Percentiles rank a stretch among this genome's conserved stretches.
Conservation (phyloP, 2,113 vertebrate genomes). For the Psittacus erithacus region DNA sequence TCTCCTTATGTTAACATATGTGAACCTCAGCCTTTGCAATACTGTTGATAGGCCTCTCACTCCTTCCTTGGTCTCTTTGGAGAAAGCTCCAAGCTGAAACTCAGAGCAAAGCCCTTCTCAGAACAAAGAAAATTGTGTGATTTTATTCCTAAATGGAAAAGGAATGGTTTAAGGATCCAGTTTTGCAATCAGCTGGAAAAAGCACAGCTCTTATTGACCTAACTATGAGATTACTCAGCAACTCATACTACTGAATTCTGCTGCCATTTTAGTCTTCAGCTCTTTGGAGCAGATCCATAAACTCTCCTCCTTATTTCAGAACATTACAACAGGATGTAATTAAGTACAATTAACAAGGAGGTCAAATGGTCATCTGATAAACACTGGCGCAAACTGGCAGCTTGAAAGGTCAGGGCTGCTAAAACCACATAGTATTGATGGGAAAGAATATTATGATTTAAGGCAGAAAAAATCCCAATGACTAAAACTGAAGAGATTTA, state of each 20-base stretch:
- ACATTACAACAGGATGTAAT: conserved; percentile 87
- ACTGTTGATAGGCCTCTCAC: background rate
- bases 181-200: background rate
- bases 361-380: conserved; percentile 88
- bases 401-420: conserved; percentile 78
- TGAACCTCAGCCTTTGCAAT: background rate
- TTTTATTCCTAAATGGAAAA: conserved; percentile 4
- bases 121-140: background rate
- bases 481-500: conserved; percentile 33
- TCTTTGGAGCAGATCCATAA: conserved; percentile 39
- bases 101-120: background rate
- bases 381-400: conserved; percentile 61
- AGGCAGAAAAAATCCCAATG: conserved; percentile 27
- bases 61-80: background rate
- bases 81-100: background rate
- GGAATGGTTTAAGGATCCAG: background rate
- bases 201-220: background rate
- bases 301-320: conserved; percentile 73
- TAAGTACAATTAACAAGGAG: conserved; percentile 86
- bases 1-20: background rate
- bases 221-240: background rate
- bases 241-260: background rate
- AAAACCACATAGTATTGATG: conserved; percentile 59
- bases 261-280: background rate
- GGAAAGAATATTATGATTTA: conserved; percentile 64